A percentile compares a stretch with the other conserved stretches of the same genome.
phyloP scores from a whole-genome alignment of 2,797 vertebrate species.

The Odontamblyopus lacepedii region DNA sequence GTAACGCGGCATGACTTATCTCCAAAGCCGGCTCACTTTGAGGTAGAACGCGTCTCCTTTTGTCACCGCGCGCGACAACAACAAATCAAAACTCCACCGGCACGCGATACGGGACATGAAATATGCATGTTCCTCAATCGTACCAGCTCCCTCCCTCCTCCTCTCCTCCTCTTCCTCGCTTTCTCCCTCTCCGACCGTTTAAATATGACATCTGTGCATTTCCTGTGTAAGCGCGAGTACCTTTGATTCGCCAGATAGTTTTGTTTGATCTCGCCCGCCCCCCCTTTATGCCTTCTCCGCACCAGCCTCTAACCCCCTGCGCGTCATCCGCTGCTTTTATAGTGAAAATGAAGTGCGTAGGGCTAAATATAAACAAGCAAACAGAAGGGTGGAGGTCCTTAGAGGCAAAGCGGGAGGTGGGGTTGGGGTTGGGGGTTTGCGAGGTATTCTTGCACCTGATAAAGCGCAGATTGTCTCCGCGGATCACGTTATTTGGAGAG shows the following conservation, averaged over 20 bases:
- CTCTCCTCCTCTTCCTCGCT: neutral
- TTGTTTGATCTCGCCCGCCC: constrained; percentile 1
- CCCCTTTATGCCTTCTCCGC: neutral
- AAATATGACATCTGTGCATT: constrained; percentile 5
- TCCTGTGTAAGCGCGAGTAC: neutral
- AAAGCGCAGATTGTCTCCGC: constrained; percentile 74
- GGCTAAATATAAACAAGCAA: constrained; percentile 91
- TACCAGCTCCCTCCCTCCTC: neutral
- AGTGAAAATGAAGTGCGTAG: constrained; percentile 48
- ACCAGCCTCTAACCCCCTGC: constrained; percentile 18
- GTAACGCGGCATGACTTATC: neutral
- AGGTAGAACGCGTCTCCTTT: constrained; percentile 1
- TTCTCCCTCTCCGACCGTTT: constrained; percentile 1
- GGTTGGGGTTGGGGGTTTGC: constrained; percentile 61
- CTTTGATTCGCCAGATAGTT: constrained; percentile 12
- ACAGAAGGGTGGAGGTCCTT: constrained; percentile 73
- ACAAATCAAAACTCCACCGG: constrained; percentile 11
- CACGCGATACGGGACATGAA: constrained; percentile 1
- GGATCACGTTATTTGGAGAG: constrained; percentile 74
- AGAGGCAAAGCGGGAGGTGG: constrained; percentile 78
- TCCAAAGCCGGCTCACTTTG: neutral
- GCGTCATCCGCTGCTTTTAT: constrained; percentile 50
- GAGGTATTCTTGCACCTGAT: constrained; percentile 90
- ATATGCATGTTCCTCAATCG: constrained; percentile 4
- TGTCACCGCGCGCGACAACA: neutral